These are phyloP conservation scores for Motacilla tschutschensis DNA, from an alignment of 2,113 vertebrate genomes.

Conservation along the genomic window DNA sequence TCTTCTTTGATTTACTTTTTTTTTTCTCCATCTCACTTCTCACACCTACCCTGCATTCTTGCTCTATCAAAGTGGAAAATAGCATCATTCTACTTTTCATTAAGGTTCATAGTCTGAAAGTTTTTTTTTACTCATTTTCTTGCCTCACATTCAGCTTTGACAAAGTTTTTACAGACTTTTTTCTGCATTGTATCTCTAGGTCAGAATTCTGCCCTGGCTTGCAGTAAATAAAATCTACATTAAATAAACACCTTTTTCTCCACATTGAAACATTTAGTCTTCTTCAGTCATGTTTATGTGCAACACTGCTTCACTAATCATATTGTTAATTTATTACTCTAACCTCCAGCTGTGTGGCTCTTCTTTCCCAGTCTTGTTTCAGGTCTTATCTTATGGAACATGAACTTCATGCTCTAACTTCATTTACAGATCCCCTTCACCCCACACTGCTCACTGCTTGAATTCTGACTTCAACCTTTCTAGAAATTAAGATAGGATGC, in stretches of 20 bases:
- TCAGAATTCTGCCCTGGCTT: not conserved
- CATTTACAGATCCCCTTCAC: not conserved
- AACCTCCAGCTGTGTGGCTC: not conserved
- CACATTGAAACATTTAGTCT: not conserved
- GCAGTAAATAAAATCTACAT: not conserved
- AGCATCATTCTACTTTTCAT: not conserved
- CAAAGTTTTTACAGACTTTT: not conserved
- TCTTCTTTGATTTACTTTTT: not conserved
- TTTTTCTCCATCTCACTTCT: not conserved
- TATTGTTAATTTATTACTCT: not conserved
- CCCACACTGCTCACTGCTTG: not conserved
- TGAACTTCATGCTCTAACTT: not conserved
- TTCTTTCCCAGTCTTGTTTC: not conserved
- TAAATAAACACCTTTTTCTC: not conserved
- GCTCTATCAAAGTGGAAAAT: not conserved
- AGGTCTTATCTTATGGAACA: not conserved
- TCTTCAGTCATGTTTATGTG: not conserved
- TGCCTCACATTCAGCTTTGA: not conserved
- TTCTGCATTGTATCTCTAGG: not conserved
- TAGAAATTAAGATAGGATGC: not conserved
- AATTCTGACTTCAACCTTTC: not conserved
- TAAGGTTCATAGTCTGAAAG: not conserved
- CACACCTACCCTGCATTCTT: not conserved
- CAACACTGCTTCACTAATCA: not conserved
- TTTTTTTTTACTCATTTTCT: not conserved